Evolutionary conservation across 2,888 invertebrate genomes (phyloP).

Genomic region (Parapristionchus giblindavisi): DNA sequence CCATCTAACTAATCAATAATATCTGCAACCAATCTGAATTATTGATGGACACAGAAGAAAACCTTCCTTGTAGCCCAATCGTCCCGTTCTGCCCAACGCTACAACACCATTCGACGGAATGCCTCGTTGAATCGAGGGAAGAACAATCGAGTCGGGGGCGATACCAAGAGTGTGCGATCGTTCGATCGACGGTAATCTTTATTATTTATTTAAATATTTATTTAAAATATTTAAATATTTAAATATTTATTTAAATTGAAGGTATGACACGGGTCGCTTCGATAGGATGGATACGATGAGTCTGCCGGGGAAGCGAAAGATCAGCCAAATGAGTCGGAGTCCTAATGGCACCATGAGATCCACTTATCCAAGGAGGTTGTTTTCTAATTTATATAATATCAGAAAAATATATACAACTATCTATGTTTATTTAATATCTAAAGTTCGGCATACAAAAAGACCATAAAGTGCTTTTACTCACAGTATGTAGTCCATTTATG

Average conservation of each 20-base stretch:
- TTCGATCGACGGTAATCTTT: conserved; percentile 46
- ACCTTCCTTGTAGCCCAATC: conserved; percentile 58
- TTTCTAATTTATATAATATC: not conserved
- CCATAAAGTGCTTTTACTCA: no score
- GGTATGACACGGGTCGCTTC: conserved; percentile 40
- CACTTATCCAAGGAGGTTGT: conserved; percentile 48
- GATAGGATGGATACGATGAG: conserved; percentile 62
- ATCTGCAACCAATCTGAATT: conserved; percentile 15
- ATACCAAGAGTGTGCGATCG: conserved; percentile 64
- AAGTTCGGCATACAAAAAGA: no score
- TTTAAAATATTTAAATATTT: not conserved
- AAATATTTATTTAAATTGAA: not conserved
- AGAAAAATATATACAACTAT: not conserved
- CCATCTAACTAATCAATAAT: conserved; percentile 20
- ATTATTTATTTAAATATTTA: not conserved
- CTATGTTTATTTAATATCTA: not conserved
- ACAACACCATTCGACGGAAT: conserved; percentile 62
- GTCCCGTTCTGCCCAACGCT: conserved; percentile 60
- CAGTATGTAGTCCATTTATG: no score
- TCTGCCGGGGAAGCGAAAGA: conserved; percentile 59
- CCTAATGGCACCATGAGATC: conserved; percentile 55
- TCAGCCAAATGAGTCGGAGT: conserved; percentile 50
- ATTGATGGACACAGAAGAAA: not conserved
- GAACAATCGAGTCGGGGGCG: conserved; percentile 45
- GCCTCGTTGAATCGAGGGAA: conserved; percentile 57